Base-by-base conservation (phyloP, 2,888 invertebrate species). In the Himalopsyche anomala region DNA sequence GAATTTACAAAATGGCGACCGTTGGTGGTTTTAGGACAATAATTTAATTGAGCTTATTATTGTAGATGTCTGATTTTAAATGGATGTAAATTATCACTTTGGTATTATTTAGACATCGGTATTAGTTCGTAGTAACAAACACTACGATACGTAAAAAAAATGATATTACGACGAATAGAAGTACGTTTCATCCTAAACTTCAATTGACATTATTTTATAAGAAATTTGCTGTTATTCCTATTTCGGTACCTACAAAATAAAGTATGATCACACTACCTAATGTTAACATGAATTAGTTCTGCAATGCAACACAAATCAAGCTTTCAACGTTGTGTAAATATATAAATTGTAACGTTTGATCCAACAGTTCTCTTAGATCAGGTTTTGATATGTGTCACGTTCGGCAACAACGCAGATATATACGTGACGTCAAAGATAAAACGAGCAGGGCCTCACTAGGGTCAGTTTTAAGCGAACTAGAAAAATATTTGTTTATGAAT, bases 311-410 rank as follows among this genome's bases (percentile, higher is more conserved):
- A 74, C 74, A 74, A 74, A 74, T 74, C 74, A 74, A 74, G 74
- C 74, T 74, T 74, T 74, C 74, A 36, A 74, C 74, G 74, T 0
- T 74, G 74, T 74, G 74, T 38, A 74, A 74, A 74, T 74, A 74
- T 38, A 38, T 74, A 74, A 74, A 74, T 36, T 74, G 38, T 81
- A 87, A 79, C 83, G 84, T 74, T 85, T 84, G 81, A 87, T 80
- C 28, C 84, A 84, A 87, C 87, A 85, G 85, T 84, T 85, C 82
- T 79, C 80, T 81, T 45, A 54, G 62, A 86, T 84, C 81, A 79
- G 69, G 83, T 74, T 74, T 74, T 38, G 74, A 74, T 38, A 74
- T 74, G 81, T 82, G 81, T 84, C 84, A 82, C 82, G 82, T 51
- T 19, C 85, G 55, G 86, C 80, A 84, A 86, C 86, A 79, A 17